phyloP scores from a whole-genome alignment of 2,797 vertebrate genomes.

The Gephyroberyx darwinii region DNA sequence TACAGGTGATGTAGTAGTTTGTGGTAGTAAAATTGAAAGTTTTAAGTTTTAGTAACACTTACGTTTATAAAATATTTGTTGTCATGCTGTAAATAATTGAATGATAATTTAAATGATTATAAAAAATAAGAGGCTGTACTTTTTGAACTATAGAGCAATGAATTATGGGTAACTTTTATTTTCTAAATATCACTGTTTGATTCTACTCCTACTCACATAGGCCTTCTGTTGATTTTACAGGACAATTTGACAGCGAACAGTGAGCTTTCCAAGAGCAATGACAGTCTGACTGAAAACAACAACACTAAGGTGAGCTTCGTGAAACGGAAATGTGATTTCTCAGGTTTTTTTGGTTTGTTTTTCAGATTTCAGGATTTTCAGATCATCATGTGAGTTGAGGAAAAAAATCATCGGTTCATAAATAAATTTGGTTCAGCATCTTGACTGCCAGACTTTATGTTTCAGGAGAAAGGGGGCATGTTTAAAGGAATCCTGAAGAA shows the following conservation, averaged over 20 bases:
- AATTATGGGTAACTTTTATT: background rate
- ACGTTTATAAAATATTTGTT: background rate
- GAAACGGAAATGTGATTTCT: background rate
- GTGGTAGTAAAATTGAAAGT: background rate
- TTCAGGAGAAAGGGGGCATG: slow-evolving; percentile 68
- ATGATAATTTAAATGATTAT: too few species aligned
- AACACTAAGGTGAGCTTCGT: slow-evolving; percentile 52
- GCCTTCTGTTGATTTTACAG: slow-evolving; percentile 33
- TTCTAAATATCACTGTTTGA: background rate
- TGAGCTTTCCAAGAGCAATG: slow-evolving; percentile 64
- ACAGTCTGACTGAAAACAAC: slow-evolving; percentile 54
- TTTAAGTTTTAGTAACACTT: background rate
- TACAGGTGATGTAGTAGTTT: slow-evolving; percentile 46
- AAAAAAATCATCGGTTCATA: too few species aligned
- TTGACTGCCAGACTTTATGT: background rate
- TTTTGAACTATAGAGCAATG: background rate
- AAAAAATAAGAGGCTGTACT: too few species aligned
- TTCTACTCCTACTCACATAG: background rate
- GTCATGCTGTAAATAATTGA: too few species aligned
- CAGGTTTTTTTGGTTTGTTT: background rate
- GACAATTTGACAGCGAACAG: slow-evolving; percentile 41
- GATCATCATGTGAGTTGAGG: too few species aligned
- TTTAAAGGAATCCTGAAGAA: slow-evolving; percentile 72
- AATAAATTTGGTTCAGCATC: background rate
- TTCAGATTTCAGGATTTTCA: background rate